Conservation (phyloP, 2,797 vertebrate genomes). For the Myotis planiceps region DNA sequence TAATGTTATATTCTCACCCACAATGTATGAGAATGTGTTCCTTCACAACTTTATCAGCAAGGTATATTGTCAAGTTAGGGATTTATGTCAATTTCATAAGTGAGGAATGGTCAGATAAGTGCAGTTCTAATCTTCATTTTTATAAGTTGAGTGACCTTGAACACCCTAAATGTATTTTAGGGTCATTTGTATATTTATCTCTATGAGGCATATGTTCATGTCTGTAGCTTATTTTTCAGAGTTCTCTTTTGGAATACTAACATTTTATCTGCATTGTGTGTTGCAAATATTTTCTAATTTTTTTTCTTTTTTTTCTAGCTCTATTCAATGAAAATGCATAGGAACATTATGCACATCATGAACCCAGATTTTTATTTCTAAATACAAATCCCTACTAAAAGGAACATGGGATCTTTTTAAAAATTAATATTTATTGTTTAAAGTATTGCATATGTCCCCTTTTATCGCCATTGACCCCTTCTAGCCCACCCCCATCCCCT, state of each 20-base stretch:
- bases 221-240: not conserved
- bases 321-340: not conserved
- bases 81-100: slow-evolving; percentile 1
- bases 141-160: not conserved
- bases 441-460: no score
- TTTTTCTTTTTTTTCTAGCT: not conserved
- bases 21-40: not conserved
- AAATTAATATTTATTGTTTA: no score
- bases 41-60: not conserved
- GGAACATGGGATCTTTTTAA: not conserved
- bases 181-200: not conserved
- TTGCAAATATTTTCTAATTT: not conserved
- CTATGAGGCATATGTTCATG: not conserved
- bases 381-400: not conserved
- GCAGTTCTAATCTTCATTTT: not conserved
- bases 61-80: not conserved
- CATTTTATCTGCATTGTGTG: not conserved
- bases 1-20: not conserved
- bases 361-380: not conserved
- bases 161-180: not conserved
- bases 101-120: not conserved
- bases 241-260: not conserved
- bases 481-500: no score
- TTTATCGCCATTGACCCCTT: no score
- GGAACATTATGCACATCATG: not conserved